Base-by-base conservation (phyloP, 2,113 vertebrate genomes). In the Delphinapterus leucas region DNA sequence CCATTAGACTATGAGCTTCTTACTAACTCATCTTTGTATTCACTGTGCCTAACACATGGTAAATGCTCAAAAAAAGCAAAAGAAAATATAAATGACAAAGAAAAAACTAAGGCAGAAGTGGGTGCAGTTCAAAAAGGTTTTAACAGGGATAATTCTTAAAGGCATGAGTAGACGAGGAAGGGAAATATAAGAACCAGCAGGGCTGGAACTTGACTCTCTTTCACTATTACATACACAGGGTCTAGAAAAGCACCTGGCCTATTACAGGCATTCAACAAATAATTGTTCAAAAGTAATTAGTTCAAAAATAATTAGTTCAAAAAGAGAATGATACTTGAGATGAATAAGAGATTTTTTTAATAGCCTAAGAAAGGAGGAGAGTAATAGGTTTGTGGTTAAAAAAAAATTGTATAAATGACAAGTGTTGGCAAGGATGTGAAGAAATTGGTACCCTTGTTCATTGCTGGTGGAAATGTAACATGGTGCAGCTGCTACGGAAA, bases 141-240 rank as follows among this genome's bases (percentile, higher is more conserved):
- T 65, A 79, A 53, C 36, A 90, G 61, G 28, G 9, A 89, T 88
- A 28, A 86, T 44, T 92, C 60, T 63, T 93, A 85, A 65, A 90
- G 61, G 53, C 53, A 81, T 9, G 4, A 87, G 28, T 38, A 63
- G 1, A 92, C 8, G 12, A 79, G 25, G 23, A 82, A 74, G 86
- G 76, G 15, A 92, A 87, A 90, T 71, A 0, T 83, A 96, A 94
- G 18, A 77, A 90, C 20, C 1, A 83, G 25, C 21, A 83, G 63
- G n/a, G 41, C 14, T 93, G 21, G 73, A 95, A 70, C 47, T 71
- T 73, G 47, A 84, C n/a, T n/a, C 84, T 81, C 93, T 94, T 70
- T 60, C 49, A 94, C 33, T 71, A 47, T 63, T 93, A 70, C n/a
- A 61, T 63, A 61, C 20, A 25, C 28, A 92, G 18, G 53, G 36